Percentiles rank a stretch among this genome's conserved stretches.
Evolutionary conservation across 2,797 vertebrate genomes (phyloP).

Genomic region (Calcarius lapponicus): DNA sequence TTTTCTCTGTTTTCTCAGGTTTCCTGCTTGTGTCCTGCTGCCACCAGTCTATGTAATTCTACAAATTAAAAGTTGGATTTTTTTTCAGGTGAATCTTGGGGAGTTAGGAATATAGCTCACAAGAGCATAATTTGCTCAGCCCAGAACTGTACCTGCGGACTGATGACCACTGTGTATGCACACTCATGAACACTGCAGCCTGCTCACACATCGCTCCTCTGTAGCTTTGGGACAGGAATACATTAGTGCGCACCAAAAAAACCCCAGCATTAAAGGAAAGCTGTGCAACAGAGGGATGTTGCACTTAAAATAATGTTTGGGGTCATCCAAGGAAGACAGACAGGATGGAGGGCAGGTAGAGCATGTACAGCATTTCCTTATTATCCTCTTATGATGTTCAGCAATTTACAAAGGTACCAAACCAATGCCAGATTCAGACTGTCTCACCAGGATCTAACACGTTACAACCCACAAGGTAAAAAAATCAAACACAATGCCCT

Average conservation of each 20-base stretch:
- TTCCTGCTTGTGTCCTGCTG: not conserved
- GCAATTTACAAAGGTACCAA: not conserved
- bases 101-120: not conserved
- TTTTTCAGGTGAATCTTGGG: not conserved
- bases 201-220: not conserved
- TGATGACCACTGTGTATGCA: not conserved
- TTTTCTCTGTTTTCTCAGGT: not conserved
- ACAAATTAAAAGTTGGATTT: not conserved
- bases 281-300: not conserved
- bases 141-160: not conserved
- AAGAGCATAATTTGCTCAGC: not conserved
- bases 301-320: not conserved
- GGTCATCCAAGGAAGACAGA: not conserved
- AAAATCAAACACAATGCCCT: slow-evolving; percentile 7
- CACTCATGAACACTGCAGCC: fast-evolving
- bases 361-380: not conserved
- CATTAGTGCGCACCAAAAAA: not conserved
- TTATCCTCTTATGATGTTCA: not conserved
- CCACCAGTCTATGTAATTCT: not conserved
- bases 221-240: not conserved
- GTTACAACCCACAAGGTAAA: not conserved
- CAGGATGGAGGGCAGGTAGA: not conserved
- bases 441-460: not conserved
- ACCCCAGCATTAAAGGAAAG: not conserved
- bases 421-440: not conserved